Conservation (phyloP, 1,140 invertebrate species). For the Oreohelix idahoensis region DNA sequence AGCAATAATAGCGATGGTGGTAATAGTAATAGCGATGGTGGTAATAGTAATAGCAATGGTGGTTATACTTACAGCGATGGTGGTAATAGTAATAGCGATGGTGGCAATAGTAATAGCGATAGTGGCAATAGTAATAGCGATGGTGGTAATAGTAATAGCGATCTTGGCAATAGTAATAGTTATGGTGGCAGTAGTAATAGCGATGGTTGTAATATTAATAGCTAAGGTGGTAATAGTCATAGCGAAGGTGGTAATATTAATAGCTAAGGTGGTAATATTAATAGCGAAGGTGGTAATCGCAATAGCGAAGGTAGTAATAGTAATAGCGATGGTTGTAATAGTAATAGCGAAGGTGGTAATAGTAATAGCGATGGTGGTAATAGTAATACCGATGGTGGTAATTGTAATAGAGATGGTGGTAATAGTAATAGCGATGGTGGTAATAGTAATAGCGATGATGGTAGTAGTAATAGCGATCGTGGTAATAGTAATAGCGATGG, state of each 20-base stretch:
- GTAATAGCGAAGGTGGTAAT: constrained; percentile 8
- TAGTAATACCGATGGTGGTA: background rate
- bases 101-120: background rate
- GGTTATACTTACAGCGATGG: too few species aligned
- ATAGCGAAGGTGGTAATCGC: background rate
- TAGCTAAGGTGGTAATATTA: background rate
- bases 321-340: background rate
- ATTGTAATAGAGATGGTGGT: background rate
- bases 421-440: background rate
- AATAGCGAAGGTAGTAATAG: background rate
- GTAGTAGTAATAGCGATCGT: background rate
- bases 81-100: background rate
- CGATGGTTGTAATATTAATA: background rate
- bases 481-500: background rate
- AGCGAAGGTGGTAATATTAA: background rate
- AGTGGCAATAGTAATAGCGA: background rate
- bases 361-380: background rate
- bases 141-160: background rate
- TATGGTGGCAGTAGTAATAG: background rate
- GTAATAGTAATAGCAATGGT: too few species aligned
- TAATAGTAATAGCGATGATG: background rate
- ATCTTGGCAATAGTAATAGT: background rate
- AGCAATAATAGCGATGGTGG: background rate
- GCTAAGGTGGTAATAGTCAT: background rate
- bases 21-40: background rate